Evolutionary conservation across 2,113 vertebrate genomes (phyloP).

Genomic region (Cnemophilus loriae): DNA sequence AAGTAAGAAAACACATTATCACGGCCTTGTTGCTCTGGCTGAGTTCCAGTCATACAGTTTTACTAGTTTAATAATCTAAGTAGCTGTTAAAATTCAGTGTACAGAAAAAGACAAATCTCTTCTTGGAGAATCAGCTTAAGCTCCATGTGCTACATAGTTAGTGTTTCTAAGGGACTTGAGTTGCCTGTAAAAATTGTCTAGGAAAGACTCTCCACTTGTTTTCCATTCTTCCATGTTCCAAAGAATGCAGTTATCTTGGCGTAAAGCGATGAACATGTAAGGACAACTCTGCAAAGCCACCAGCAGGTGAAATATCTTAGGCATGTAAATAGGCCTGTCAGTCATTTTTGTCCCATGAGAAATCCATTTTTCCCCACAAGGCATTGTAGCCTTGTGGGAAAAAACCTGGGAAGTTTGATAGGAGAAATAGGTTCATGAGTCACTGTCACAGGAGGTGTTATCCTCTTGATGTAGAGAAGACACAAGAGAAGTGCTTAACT

Average conservation of each 20-base stretch:
- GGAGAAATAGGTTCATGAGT: background rate
- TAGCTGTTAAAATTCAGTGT: background rate
- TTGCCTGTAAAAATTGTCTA: background rate
- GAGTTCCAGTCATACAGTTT: background rate
- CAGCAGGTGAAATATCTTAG: background rate
- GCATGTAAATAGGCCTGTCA: background rate
- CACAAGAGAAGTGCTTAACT: background rate
- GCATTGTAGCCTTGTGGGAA: background rate
- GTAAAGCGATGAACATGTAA: background rate
- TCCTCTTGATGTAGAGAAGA: background rate
- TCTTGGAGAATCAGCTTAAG: background rate
- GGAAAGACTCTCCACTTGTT: background rate
- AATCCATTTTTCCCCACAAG: background rate
- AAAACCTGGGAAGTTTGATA: background rate
- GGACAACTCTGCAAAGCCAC: background rate
- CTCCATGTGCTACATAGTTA: rapidly evolving
- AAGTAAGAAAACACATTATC: background rate
- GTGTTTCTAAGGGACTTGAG: background rate
- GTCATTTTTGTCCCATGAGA: background rate
- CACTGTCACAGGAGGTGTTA: background rate
- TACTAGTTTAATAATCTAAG: background rate
- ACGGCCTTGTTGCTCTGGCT: background rate
- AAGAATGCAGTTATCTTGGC: background rate
- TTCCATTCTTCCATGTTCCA: background rate
- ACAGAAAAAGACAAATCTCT: background rate